Evolutionary conservation across 1,140 invertebrate species (phyloP).

Genomic region (Drosophila ananassae): DNA sequence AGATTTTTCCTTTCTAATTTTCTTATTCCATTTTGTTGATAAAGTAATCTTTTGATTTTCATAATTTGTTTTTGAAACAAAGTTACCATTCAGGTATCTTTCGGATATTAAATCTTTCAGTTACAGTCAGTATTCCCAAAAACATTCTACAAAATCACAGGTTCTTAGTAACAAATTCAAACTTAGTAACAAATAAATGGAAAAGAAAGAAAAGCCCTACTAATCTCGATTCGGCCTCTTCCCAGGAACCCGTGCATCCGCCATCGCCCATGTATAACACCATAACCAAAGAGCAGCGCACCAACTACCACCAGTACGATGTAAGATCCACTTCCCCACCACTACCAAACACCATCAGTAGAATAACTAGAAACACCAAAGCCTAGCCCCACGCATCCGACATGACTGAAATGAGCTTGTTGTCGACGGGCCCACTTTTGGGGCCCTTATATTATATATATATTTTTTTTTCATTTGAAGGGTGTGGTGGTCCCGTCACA

Average conservation of each 20-base stretch:
- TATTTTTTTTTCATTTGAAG: not conserved
- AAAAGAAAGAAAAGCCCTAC: slow-evolving; percentile 1
- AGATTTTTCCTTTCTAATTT: not conserved
- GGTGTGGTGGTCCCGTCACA: slow-evolving; percentile 64
- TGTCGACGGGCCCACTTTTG: slow-evolving; percentile 34
- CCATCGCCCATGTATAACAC: slow-evolving; percentile 83
- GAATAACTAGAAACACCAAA: slow-evolving; percentile 41
- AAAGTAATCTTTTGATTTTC: not conserved
- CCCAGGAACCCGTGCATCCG: slow-evolving; percentile 77
- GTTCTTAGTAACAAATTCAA: too few relatives aligned
- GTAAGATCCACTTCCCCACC: slow-evolving; percentile 64
- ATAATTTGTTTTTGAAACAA: too few relatives aligned
- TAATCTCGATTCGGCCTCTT: slow-evolving; percentile 28
- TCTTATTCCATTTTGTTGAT: not conserved
- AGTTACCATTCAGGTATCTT: too few relatives aligned
- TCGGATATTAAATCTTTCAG: too few relatives aligned
- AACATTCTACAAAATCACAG: too few relatives aligned
- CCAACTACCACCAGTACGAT: slow-evolving; percentile 82
- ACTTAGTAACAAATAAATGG: not conserved
- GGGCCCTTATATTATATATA: slow-evolving; percentile 7
- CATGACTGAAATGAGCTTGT: slow-evolving; percentile 54
- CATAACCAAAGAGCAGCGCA: slow-evolving; percentile 80
- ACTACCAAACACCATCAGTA: not conserved
- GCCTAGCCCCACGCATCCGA: slow-evolving; percentile 34
- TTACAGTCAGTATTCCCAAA: too few relatives aligned